Evolutionary conservation across 23 tunicate genomes (phyloP).

Genomic region (Corella eumyota): DNA sequence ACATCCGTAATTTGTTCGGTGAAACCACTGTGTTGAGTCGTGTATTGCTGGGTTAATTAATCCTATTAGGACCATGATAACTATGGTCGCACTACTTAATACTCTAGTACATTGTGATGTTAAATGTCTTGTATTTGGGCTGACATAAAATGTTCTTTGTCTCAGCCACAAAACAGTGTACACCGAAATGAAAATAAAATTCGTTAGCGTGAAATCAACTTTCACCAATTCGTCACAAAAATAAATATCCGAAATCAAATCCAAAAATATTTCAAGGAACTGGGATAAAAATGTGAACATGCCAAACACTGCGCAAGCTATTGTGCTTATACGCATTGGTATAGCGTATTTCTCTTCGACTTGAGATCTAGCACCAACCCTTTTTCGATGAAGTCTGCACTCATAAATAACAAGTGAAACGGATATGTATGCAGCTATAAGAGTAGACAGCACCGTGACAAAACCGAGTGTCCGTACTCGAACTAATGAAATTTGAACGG

Average conservation of each 20-base stretch:
- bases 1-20: constrained; percentile 8
- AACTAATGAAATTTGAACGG: background rate
- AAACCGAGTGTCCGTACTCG: constrained; percentile 6
- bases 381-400: background rate
- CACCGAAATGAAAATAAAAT: constrained; percentile 15
- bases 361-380: background rate
- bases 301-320: constrained; percentile 9
- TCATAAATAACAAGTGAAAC: constrained; percentile 1
- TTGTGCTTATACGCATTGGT: constrained; percentile 6
- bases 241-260: background rate
- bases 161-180: constrained; percentile 21
- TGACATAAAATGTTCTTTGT: constrained; percentile 14
- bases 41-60: constrained; percentile 8
- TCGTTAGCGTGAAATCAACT: constrained; percentile 14
- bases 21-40: constrained; percentile 17
- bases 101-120: constrained; percentile 10
- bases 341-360: constrained; percentile 1
- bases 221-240: constrained; percentile 11
- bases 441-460: constrained; percentile 2
- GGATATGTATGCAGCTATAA: constrained; percentile 4
- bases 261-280: background rate
- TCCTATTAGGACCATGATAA: constrained; percentile 2
- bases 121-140: constrained; percentile 6
- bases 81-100: background rate
- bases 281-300: constrained; percentile 15